Conservation (phyloP, 1,140 invertebrate genomes). For the Capitella teleta region DNA sequence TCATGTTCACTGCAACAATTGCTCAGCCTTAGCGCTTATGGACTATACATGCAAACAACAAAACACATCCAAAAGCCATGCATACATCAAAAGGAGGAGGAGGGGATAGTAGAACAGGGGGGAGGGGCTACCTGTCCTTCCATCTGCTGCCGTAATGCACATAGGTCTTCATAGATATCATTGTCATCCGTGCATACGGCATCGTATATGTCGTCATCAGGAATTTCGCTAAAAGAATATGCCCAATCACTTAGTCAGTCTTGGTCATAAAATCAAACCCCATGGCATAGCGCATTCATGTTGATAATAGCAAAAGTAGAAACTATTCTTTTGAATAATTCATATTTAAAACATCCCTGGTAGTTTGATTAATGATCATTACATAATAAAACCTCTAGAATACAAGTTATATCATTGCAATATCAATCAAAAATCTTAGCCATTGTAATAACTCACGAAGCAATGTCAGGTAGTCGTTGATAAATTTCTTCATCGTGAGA, state of each 20-base stretch:
- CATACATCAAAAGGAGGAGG: too few relatives aligned
- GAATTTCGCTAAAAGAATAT: slow-evolving; percentile 15
- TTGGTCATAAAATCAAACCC: neutral
- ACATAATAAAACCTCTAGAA: too few relatives aligned
- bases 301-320: neutral
- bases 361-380: too few relatives aligned
- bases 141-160: slow-evolving; percentile 14
- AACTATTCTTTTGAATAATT: too few relatives aligned
- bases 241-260: neutral
- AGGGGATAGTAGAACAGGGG: neutral
- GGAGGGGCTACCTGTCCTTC: slow-evolving; percentile 4
- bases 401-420: neutral
- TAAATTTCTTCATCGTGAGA: neutral
- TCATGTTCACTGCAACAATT: slow-evolving; percentile 10
- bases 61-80: too few relatives aligned
- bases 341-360: too few relatives aligned
- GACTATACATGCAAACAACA: too few relatives aligned
- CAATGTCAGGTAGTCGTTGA: neutral
- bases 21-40: too few relatives aligned
- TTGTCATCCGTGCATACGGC: slow-evolving; percentile 59
- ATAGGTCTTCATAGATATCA: slow-evolving; percentile 44
- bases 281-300: neutral
- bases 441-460: neutral
- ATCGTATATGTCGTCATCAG: slow-evolving; percentile 74
- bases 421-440: neutral